These are phyloP conservation scores for human (Homo sapiens) DNA, from an alignment of 2,113 vertebrate genomes.

Conservation along the genomic window DNA sequence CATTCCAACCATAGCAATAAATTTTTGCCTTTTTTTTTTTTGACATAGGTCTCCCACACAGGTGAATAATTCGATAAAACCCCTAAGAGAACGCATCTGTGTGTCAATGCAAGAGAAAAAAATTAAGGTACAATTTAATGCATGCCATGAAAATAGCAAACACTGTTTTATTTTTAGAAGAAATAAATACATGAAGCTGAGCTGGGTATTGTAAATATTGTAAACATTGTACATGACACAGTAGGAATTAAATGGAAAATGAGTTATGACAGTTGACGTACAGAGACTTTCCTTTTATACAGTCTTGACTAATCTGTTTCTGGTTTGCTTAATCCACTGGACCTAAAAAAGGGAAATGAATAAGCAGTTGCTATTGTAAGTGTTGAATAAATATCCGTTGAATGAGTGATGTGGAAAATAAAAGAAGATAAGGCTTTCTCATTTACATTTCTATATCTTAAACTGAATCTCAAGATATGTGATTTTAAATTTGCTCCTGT, in stretches of 20 bases:
- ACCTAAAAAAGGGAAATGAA: neutral
- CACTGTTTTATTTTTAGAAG: constrained; percentile 38
- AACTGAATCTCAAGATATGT: neutral
- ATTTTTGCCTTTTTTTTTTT: constrained; percentile 29
- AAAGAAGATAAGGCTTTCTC: neutral
- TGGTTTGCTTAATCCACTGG: neutral
- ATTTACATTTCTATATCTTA: constrained; percentile 47
- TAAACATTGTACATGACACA: neutral
- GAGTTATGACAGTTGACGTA: neutral
- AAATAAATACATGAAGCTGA: neutral
- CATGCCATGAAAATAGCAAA: constrained; percentile 34
- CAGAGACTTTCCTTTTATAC: neutral
- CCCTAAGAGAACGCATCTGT: constrained; percentile 87
- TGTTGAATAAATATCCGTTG: neutral
- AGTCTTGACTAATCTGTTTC: neutral
- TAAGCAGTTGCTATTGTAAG: neutral
- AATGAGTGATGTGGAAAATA: neutral
- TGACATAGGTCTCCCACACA: constrained; percentile 89
- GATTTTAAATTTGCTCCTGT: neutral
- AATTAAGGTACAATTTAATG: constrained; percentile 87
- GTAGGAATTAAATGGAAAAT: constrained; percentile 31
- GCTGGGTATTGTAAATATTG: neutral
- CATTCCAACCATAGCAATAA: neutral
- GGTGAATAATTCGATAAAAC: constrained; percentile 85
- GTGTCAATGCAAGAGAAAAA: constrained; percentile 84